Evolutionary conservation across 2,888 invertebrate species (phyloP).

Genomic region (Brachylomia viminalis): DNA sequence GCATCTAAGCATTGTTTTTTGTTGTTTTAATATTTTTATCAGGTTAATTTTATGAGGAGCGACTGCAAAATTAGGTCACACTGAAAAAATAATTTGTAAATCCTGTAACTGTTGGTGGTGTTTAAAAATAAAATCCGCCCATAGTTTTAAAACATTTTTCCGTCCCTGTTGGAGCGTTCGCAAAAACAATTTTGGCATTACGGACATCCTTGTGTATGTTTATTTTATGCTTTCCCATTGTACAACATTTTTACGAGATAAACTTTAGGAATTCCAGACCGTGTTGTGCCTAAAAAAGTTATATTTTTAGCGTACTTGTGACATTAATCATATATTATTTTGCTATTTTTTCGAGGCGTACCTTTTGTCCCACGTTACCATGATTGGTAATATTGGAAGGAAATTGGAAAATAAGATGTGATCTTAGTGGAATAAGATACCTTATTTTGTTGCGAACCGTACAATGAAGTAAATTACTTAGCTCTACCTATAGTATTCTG

Average conservation of each 20-base stretch:
- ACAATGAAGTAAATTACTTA: conserved; percentile 17
- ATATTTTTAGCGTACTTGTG: conserved; percentile 13
- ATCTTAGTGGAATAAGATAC: conserved; percentile 35
- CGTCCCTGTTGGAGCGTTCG: not conserved
- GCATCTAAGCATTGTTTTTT: conserved; percentile 27
- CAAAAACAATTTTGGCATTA: conserved; percentile 16
- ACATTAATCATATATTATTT: conserved; percentile 38
- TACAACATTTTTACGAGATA: conserved; percentile 26
- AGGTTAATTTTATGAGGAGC: conserved; percentile 14
- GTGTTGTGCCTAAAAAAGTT: conserved; percentile 3
- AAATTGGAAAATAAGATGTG: conserved; percentile 48
- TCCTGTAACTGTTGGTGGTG: conserved; percentile 20
- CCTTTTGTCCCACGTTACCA: conserved; percentile 39
- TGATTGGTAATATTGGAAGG: conserved; percentile 40
- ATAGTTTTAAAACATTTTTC: conserved; percentile 40
- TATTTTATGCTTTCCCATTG: conserved; percentile 25
- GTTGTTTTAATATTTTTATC: conserved; percentile 45
- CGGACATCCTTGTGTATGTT: conserved; percentile 10
- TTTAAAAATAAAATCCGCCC: conserved; percentile 32
- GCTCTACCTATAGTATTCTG: conserved; percentile 8
- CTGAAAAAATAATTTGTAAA: conserved; percentile 22
- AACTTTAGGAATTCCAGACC: conserved; percentile 9
- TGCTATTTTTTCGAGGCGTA: conserved; percentile 31
- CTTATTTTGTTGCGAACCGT: conserved; percentile 17
- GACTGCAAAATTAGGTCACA: conserved; percentile 28